Conservation (phyloP, 2,797 vertebrate species). For the Neosalanx taihuensis region DNA sequence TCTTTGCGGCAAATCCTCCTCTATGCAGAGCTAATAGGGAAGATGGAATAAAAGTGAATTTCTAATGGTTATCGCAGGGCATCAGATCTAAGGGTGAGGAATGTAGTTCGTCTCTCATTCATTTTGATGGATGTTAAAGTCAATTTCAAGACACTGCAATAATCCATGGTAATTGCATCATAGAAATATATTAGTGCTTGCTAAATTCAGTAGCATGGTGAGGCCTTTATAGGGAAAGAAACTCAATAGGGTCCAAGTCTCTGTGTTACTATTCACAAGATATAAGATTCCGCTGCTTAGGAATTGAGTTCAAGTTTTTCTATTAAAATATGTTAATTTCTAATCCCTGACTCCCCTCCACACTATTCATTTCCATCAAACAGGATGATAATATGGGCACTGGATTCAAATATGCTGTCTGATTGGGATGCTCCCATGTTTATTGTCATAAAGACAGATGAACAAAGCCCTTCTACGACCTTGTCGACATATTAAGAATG, state of each 20-base stretch:
- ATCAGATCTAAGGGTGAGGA: conserved; percentile 52
- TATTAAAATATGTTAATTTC: conserved; percentile 21
- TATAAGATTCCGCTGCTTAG: conserved; percentile 19
- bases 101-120: conserved; percentile 35
- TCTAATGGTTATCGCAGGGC: conserved; percentile 64
- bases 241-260: conserved; percentile 31
- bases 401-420: conserved; percentile 6
- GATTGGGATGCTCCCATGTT: conserved; percentile 20
- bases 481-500: conserved; percentile 23
- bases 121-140: conserved; percentile 34
- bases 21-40: conserved; percentile 68
- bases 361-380: conserved; percentile 26
- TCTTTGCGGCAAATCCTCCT: conserved; percentile 77
- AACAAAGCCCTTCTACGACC: conserved; percentile 15
- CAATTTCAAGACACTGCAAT: conserved; percentile 32
- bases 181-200: conserved; percentile 40
- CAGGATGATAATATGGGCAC: conserved; percentile 27
- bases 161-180: conserved; percentile 45
- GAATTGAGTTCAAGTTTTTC: conserved; percentile 11
- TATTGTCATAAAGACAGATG: conserved; percentile 20
- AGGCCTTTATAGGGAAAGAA: conserved; percentile 16
- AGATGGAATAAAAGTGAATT: conserved; percentile 58
- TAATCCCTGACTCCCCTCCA: conserved; percentile 16
- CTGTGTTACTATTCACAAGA: conserved; percentile 21
- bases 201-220: conserved; percentile 35